These are phyloP conservation scores for Pseudocheirus occidentalis DNA, from an alignment of 2,797 vertebrate genomes.

Conservation along the genomic window DNA sequence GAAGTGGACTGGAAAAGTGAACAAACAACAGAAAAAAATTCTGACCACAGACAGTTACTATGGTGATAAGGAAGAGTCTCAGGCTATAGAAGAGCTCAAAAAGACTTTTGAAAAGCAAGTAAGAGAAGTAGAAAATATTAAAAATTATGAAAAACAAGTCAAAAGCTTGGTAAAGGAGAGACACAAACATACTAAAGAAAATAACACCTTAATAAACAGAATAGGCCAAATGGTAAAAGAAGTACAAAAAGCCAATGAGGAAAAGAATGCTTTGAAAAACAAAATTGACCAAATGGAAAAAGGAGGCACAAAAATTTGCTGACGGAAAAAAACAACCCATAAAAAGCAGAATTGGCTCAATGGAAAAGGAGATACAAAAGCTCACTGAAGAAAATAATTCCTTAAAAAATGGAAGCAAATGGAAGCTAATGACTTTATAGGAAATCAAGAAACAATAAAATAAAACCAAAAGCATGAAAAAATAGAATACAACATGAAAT, in stretches of 20 bases:
- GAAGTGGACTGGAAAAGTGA: neutral
- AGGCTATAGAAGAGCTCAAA: neutral
- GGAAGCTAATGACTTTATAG: neutral
- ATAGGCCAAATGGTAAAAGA: neutral
- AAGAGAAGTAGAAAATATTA: neutral
- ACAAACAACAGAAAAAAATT: neutral
- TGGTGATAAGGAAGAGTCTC: neutral
- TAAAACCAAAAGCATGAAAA: neutral
- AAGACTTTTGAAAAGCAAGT: neutral
- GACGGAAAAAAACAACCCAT: too few species aligned
- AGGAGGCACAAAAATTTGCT: too few species aligned
- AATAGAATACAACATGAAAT: neutral
- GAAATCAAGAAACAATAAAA: neutral
- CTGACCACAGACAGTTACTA: neutral
- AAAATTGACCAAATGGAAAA: too few species aligned
- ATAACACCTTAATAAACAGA: neutral
- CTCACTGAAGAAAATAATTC: neutral
- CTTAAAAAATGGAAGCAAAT: neutral
- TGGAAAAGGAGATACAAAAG: too few species aligned
- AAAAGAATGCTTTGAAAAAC: too few species aligned
- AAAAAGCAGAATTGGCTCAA: too few species aligned
- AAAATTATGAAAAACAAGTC: neutral
- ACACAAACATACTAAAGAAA: neutral
- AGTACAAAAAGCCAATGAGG: neutral
- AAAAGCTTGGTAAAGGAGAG: neutral